These are phyloP conservation scores for Tipula helvola DNA, from an alignment of 2,888 invertebrate species.

Conservation along the genomic window DNA sequence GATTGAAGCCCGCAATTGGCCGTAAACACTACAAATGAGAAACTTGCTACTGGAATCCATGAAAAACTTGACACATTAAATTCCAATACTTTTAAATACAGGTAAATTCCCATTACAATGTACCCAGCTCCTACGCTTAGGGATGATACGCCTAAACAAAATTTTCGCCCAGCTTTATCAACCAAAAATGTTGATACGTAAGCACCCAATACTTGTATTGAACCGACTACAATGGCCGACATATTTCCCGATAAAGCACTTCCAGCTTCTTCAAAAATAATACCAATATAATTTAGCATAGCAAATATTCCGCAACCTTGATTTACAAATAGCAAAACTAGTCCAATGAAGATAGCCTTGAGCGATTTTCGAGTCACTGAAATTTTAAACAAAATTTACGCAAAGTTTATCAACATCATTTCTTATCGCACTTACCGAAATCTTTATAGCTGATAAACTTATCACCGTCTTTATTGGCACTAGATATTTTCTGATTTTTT, in stretches of 20 bases:
- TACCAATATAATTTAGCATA: constrained; percentile 29
- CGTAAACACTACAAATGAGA: constrained; percentile 26
- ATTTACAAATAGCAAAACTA: constrained; percentile 24
- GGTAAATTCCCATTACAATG: constrained; percentile 24
- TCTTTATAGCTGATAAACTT: not conserved
- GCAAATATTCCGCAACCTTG: constrained; percentile 24
- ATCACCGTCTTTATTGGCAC: no score
- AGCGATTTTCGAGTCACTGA: constrained; percentile 24
- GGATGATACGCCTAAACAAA: constrained; percentile 26
- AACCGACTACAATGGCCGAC: not conserved
- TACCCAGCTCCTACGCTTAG: constrained; percentile 23
- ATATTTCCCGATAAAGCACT: not conserved
- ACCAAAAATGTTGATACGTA: constrained; percentile 25
- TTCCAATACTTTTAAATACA: constrained; percentile 18
- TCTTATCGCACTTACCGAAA: not conserved
- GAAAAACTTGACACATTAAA: constrained; percentile 19
- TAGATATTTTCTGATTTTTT: not conserved
- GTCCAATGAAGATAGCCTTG: constrained; percentile 27
- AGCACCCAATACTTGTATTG: constrained; percentile 25
- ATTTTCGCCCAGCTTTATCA: constrained; percentile 27
- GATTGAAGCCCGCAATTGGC: constrained; percentile 27
- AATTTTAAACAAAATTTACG: not conserved
- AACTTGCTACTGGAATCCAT: constrained; percentile 27
- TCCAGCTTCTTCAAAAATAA: constrained; percentile 25
- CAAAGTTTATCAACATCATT: not conserved